Evolutionary conservation across 2,888 invertebrate species (phyloP).

Genomic region (Hypsopygia costalis): DNA sequence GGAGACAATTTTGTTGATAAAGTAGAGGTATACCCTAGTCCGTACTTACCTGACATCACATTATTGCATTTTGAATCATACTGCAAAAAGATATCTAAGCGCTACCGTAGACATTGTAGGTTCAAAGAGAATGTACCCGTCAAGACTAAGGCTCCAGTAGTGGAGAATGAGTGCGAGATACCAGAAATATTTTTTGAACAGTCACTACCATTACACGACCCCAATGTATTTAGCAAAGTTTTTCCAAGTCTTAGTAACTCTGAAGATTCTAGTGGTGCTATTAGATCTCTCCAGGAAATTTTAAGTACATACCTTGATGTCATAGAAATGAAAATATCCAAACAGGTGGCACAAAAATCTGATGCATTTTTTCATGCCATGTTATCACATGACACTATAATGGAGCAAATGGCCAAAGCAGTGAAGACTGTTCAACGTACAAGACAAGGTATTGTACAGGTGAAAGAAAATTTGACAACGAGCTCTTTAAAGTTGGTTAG

Average conservation of each 20-base stretch:
- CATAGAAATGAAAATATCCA: constrained; percentile 95
- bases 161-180: constrained; percentile 83
- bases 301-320: constrained; percentile 96
- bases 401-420: constrained; percentile 95
- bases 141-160: constrained; percentile 66
- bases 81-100: constrained; percentile 87
- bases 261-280: constrained; percentile 81
- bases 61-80: constrained; percentile 93
- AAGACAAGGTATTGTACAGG: constrained; percentile 86
- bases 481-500: constrained; percentile 90
- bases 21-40: constrained; percentile 86
- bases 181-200: constrained; percentile 92
- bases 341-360: constrained; percentile 96
- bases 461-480: constrained; percentile 89
- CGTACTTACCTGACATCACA: constrained; percentile 90
- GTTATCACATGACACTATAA: constrained; percentile 98
- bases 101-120: constrained; percentile 82
- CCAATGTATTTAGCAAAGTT: constrained; percentile 90
- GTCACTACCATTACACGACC: constrained; percentile 88
- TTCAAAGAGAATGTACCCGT: constrained; percentile 64
- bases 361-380: constrained; percentile 99
- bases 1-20: constrained; percentile 96
- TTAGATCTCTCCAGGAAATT: constrained; percentile 91
- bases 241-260: constrained; percentile 84
- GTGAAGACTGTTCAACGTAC: constrained; percentile 87